Percentiles rank a stretch among this genome's conserved stretches.
These are phyloP conservation scores for Brevipalpus yothersi DNA, from an alignment of 1,140 invertebrate species.

Conservation along the genomic window DNA sequence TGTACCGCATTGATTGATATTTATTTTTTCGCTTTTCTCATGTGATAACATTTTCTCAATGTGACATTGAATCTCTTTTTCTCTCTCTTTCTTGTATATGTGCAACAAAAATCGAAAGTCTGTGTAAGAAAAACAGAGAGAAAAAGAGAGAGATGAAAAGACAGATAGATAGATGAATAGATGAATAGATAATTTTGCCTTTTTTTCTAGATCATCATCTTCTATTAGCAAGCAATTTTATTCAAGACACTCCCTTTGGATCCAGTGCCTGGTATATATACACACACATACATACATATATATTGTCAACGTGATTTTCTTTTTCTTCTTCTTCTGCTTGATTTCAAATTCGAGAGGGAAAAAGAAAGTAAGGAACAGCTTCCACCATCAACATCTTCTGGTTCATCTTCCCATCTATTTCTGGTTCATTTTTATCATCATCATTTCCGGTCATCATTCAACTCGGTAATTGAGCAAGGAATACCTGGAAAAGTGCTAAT, in stretches of 20 bases:
- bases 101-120: too few species aligned
- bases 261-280: neutral
- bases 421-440: neutral
- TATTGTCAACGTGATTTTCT: neutral
- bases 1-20: too few species aligned
- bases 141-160: neutral
- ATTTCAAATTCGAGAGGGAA: neutral
- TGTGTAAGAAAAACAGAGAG: too few species aligned
- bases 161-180: neutral
- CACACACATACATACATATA: neutral
- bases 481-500: neutral
- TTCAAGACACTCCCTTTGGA: neutral
- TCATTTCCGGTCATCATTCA: neutral
- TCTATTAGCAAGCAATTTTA: neutral
- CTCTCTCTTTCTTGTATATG: too few species aligned
- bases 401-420: neutral
- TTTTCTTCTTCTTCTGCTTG: neutral
- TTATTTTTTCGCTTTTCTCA: too few species aligned
- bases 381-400: neutral
- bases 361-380: neutral
- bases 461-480: neutral
- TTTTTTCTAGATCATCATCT: neutral
- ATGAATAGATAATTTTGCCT: neutral
- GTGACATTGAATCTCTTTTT: too few species aligned
- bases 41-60: too few species aligned